Base-by-base conservation (phyloP, 1,140 invertebrate species). In the Triops longicaudatus region DNA sequence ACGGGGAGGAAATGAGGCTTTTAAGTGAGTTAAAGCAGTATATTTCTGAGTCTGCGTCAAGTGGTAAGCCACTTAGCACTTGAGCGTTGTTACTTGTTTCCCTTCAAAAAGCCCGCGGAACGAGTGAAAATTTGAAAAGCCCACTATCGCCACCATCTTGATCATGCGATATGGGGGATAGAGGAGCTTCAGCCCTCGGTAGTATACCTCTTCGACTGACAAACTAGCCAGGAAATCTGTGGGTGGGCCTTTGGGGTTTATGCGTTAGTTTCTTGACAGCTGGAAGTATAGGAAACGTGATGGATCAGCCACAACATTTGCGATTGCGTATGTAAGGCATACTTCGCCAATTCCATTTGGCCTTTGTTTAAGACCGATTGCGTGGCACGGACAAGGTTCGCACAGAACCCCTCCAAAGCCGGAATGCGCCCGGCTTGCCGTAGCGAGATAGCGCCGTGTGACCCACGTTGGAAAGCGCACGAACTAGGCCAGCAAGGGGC, bases 261-360 rank as follows among this genome's bases (percentile, higher is more conserved):
- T 17, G 14, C 22, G 50, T 63, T 63, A 63, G 50, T 63, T 63
- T 22, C 50, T 63, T 63, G 50, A 63, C 50, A 63, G 50, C 50
- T 63, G 50, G 50, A 63, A 14, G 50, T 7, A 17, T 63, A 63
- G 50, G 17, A 22, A 22, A 63, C 50, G 9, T 63, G 50, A 63
- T 63, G 50, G 50, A 63, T 63, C 22, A 63, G 50, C 50, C 50
- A 63, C 50, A 63, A 63, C 50, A 63, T 63, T 63, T 63, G 31
- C 31, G 50, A 63, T 63, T 63, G 22, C 50, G 22, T 17, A 63
- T 63, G 50, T 63, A 63, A 63, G 10, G 22, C 22, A 63, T 11
- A n/a, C 6, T 63, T 22, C 50, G 14, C 50, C 50, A n/a, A n/a
- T 63, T 17, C 50, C 50, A 63, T 63, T 14, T 63, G 2, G 50